Evolutionary conservation across 2,113 vertebrate genomes (phyloP).

Genomic region (Ptyas mucosa): DNA sequence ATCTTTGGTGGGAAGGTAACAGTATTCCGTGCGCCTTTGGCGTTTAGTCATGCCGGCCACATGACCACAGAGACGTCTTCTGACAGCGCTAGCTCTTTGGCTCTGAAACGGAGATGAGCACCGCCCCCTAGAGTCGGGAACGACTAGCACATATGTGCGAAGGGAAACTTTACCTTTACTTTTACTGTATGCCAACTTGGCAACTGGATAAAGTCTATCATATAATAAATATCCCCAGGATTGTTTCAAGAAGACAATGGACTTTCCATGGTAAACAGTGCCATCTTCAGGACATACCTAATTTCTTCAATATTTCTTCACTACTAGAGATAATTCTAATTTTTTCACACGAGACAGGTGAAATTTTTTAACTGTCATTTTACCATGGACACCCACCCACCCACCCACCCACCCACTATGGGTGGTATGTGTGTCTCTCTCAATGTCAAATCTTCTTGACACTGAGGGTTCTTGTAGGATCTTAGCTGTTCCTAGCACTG

Average conservation of each 20-base stretch:
- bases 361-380: background rate
- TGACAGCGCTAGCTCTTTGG: no score
- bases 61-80: no score
- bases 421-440: no score
- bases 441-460: no score
- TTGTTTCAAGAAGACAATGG: background rate
- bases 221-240: background rate
- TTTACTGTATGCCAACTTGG: background rate
- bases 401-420: no score
- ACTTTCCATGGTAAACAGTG: constrained; percentile 48
- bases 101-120: no score
- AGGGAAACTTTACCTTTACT: no score
- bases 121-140: no score
- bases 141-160: no score
- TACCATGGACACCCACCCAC: background rate
- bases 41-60: no score
- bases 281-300: constrained; percentile 55
- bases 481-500: background rate
- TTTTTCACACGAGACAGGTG: background rate
- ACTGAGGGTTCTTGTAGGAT: background rate
- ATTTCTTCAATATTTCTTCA: background rate
- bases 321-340: background rate
- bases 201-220: background rate
- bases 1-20: no score
- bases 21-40: no score